These are phyloP conservation scores for Atlantisia rogersi DNA, from an alignment of 2,113 vertebrate genomes.

Conservation along the genomic window DNA sequence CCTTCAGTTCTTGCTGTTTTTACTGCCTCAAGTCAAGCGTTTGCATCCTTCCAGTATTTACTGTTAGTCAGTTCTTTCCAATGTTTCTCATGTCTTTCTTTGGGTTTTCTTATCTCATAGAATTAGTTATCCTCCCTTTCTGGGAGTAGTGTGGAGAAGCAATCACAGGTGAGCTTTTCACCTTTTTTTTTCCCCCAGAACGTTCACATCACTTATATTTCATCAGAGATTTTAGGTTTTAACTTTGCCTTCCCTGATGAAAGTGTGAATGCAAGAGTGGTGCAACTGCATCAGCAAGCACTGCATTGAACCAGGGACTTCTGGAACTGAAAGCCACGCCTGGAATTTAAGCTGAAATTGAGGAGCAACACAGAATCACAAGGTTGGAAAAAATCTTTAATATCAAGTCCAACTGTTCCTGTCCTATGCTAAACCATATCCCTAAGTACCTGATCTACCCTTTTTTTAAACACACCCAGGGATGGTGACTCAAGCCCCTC, in stretches of 20 bases:
- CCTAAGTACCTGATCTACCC: too few relatives aligned
- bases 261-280: not conserved
- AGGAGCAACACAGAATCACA: not conserved
- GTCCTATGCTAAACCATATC: too few relatives aligned
- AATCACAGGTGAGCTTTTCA: not conserved
- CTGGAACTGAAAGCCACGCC: not conserved
- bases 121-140: not conserved
- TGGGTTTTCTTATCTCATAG: not conserved
- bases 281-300: not conserved
- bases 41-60: not conserved
- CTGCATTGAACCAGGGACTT: accelerated
- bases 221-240: not conserved
- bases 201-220: not conserved
- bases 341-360: not conserved
- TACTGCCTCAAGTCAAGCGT: not conserved
- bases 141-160: not conserved
- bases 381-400: too few relatives aligned
- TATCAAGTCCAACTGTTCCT: too few relatives aligned
- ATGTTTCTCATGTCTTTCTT: not conserved
- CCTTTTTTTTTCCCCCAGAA: not conserved
- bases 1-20: not conserved
- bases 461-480: too few relatives aligned
- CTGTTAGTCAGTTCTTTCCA: not conserved
- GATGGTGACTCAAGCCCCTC: too few relatives aligned
- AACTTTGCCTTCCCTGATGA: not conserved